Base-by-base conservation (phyloP, 2,113 vertebrate species). In the Silurus asotus region DNA sequence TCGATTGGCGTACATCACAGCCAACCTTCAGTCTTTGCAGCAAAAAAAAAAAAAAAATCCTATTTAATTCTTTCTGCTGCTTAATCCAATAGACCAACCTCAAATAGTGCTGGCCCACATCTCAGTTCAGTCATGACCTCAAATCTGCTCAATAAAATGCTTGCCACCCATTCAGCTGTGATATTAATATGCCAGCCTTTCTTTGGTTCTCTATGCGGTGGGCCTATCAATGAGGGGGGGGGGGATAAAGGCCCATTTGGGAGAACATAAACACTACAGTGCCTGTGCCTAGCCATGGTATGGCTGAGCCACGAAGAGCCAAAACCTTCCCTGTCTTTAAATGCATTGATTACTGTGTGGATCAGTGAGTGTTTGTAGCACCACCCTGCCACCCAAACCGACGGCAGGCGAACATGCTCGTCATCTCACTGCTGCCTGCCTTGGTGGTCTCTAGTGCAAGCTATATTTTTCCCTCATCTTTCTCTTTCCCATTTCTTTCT, bases 381-480 rank as follows among this genome's bases (percentile, higher is more conserved):
- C 92, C 90, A 87, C 92, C 92, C 94, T 93, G 92, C 94, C 94
- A 94, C 94, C 95, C 94, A 95, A 94, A 95, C 93, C 86, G 94
- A 89, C 86, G 89, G 92, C 91, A 91, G 84, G 87, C 84, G 88
- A 91, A 92, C 78, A 70, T 70, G 84, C 92, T 90, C 89, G 89
- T 92, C 91, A 92, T 93, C 91, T 93, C 92, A 87, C 77, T 89
- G 90, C 81, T 89, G 91, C 92, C 94, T 94, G 92, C 91, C 92
- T 95, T 94, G 94, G 94, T 95, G 95, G 95, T 95, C 95, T 91
- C 92, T 90, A 89, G 90, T 94, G 93, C 92, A 95, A 94, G 93
- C 93, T 94, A 93, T 94, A 94, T 94, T 95, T 94, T 95, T 92
- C 93, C 91, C 90, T 94, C 89, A 85, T 92, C 93, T 93, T 93